These are phyloP conservation scores for Morpho helenor DNA, from an alignment of 2,888 invertebrate genomes.

Conservation along the genomic window DNA sequence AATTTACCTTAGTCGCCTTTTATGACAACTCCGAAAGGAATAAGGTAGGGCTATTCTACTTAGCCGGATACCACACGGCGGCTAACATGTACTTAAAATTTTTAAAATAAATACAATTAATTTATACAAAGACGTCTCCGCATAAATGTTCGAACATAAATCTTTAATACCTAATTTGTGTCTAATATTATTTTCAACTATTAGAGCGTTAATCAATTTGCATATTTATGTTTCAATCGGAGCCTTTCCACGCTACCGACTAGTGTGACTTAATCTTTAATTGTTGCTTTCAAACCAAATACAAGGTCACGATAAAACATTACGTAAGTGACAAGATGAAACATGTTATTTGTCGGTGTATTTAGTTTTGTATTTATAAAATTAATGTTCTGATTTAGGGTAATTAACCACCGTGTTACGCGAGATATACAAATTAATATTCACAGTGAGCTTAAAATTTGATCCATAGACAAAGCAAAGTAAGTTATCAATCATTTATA, in stretches of 20 bases:
- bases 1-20: too few species aligned
- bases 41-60: too few species aligned
- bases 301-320: constrained; percentile 31
- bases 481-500: too few species aligned
- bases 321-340: constrained; percentile 25
- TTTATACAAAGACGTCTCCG: too few species aligned
- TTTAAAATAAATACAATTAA: too few species aligned
- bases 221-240: constrained; percentile 34
- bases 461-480: too few species aligned
- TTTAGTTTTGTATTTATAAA: constrained; percentile 8
- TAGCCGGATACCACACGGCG: too few species aligned
- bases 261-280: constrained; percentile 27
- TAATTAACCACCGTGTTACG: neutral
- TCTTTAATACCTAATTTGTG: constrained; percentile 19
- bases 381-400: constrained; percentile 4
- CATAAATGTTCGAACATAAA: constrained; percentile 13
- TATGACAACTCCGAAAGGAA: too few species aligned
- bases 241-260: constrained; percentile 31
- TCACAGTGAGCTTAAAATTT: too few species aligned
- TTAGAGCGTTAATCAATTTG: constrained; percentile 31
- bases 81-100: too few species aligned
- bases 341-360: constrained; percentile 15
- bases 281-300: constrained; percentile 25
- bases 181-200: constrained; percentile 24
- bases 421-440: neutral